Percentiles rank a stretch among this genome's conserved stretches.
Conservation (phyloP, 2,797 vertebrate genomes). For the Simalia tracyae region DNA sequence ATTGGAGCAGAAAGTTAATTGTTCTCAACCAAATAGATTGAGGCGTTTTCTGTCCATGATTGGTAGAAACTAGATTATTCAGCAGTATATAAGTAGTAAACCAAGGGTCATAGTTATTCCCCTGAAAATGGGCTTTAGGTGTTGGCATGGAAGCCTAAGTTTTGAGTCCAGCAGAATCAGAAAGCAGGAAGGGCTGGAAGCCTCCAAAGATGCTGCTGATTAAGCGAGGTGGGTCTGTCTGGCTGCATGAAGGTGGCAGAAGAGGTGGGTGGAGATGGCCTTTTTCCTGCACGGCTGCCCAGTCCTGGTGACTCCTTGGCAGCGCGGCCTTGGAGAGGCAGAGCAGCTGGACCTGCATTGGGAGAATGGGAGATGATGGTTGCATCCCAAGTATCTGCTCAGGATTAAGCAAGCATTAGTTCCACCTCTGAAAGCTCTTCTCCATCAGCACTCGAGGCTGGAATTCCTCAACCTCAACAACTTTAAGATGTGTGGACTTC, state of each 20-base stretch:
- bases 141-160: background rate
- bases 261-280: constrained; percentile 72
- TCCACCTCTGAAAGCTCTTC: background rate
- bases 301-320: constrained; percentile 77
- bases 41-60: background rate
- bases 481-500: background rate
- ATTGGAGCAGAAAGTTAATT: background rate
- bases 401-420: no score
- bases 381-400: background rate
- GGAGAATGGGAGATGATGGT: fast-evolving
- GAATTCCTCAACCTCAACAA: no score
- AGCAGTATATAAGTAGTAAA: background rate
- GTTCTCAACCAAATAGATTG: background rate
- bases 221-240: constrained; percentile 34
- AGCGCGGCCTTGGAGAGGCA: constrained; percentile 66
- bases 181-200: background rate
- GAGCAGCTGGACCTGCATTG: constrained; percentile 50
- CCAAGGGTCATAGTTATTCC: no score
- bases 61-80: background rate
- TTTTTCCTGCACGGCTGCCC: constrained; percentile 81
- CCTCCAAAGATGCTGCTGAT: fast-evolving
- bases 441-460: background rate
- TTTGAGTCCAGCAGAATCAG: fast-evolving
- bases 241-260: constrained; percentile 78
- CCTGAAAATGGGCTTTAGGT: background rate